Evolutionary conservation across 2,797 vertebrate genomes (phyloP).

Genomic region (Emys orbicularis): DNA sequence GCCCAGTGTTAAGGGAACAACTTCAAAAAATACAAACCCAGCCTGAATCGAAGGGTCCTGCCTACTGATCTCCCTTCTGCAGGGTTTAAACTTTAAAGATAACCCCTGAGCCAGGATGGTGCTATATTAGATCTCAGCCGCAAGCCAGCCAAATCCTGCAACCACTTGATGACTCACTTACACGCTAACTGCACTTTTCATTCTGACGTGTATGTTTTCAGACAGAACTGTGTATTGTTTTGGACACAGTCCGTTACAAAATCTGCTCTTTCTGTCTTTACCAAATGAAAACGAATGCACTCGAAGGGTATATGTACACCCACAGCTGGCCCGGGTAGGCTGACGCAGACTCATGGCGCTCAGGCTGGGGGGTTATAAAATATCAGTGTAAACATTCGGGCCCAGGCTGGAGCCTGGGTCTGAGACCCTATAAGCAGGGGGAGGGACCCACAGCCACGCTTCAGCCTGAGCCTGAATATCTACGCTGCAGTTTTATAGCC

Average conservation of each 20-base stretch:
- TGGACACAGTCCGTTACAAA: background rate
- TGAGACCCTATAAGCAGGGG: background rate
- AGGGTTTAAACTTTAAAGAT: background rate
- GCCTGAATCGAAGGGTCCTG: background rate
- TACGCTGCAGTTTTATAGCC: too few relatives aligned
- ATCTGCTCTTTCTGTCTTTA: slow-evolving; percentile 13
- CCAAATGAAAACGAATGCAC: slow-evolving; percentile 10
- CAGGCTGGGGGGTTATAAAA: background rate
- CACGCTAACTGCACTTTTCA: slow-evolving; percentile 15
- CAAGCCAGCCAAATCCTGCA: slow-evolving; percentile 9
- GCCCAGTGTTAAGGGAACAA: background rate
- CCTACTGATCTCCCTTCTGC: background rate
- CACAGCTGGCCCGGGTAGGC: background rate
- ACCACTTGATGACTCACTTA: background rate
- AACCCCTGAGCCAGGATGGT: background rate
- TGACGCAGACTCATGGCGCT: background rate
- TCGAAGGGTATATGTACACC: background rate
- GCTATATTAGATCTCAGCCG: background rate
- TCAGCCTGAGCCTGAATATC: too few relatives aligned
- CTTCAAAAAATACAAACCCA: background rate
- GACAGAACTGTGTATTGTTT: slow-evolving; percentile 55
- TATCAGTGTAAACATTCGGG: background rate
- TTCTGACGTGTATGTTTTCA: slow-evolving; percentile 8
- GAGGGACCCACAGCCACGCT: too few relatives aligned
- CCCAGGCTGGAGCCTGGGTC: background rate